Conservation (phyloP, 2,113 vertebrate species). For the Psittacara wagleri region DNA sequence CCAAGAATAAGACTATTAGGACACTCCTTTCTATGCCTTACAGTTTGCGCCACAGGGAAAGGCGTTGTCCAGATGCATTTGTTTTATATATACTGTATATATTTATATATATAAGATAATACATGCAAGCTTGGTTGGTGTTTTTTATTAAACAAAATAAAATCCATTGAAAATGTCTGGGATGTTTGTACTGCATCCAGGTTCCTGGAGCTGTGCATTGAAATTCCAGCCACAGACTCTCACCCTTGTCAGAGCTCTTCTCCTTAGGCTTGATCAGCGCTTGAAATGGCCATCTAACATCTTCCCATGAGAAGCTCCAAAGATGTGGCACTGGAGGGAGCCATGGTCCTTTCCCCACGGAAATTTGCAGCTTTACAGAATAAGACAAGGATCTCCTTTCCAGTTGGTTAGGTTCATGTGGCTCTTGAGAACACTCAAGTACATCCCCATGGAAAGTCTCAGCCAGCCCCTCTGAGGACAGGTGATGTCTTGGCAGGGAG, state of each 20-base stretch:
- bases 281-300: background rate
- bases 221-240: background rate
- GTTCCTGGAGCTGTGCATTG: background rate
- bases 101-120: conserved; percentile 82
- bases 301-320: background rate
- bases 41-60: conserved; percentile 65
- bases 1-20: conserved; percentile 55
- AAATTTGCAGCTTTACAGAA: background rate
- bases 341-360: background rate
- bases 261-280: background rate
- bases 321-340: background rate
- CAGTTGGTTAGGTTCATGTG: background rate
- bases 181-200: conserved; percentile 54
- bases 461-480: background rate
- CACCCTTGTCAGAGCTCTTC: background rate
- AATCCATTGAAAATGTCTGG: conserved; percentile 46
- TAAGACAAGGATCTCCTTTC: background rate
- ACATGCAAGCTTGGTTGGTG: conserved; percentile 75
- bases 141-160: conserved; percentile 74
- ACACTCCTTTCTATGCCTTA: conserved; percentile 55
- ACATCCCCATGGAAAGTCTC: background rate
- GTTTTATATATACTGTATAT: conserved; percentile 80
- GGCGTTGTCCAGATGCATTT: conserved; percentile 69
- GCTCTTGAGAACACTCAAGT: background rate
- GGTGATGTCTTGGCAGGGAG: background rate